Evolutionary conservation across 2,797 vertebrate species (phyloP).

Genomic region (Otolemur crassicaudatus): DNA sequence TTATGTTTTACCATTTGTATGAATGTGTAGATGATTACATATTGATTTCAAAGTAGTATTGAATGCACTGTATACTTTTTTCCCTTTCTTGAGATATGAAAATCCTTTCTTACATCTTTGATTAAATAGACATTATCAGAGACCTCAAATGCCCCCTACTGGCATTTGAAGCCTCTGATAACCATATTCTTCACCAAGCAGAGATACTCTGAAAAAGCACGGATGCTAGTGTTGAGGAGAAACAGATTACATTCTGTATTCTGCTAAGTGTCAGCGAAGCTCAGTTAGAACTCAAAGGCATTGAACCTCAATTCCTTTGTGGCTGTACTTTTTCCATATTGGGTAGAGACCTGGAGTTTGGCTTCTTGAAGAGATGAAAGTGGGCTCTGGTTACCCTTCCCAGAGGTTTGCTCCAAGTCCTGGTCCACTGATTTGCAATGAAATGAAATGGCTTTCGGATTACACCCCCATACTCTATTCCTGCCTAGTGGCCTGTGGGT

Average conservation of each 20-base stretch:
- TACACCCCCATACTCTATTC: neutral
- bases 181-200: neutral
- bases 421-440: neutral
- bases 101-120: neutral
- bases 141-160: no score
- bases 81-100: no score
- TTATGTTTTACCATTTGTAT: no score
- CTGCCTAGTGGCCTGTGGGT: neutral
- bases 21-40: no score
- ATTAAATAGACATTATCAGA: neutral
- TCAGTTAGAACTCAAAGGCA: neutral
- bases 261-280: neutral
- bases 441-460: neutral
- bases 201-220: neutral
- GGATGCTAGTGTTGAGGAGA: neutral
- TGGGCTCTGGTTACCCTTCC: accelerated
- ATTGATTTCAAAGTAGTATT: no score
- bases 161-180: neutral
- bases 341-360: neutral
- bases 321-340: neutral
- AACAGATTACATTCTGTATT: neutral
- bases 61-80: no score
- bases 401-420: neutral
- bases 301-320: neutral
- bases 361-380: neutral